Base-by-base conservation (phyloP, 2,888 invertebrate genomes). In the Chrysolina oricalcia region DNA sequence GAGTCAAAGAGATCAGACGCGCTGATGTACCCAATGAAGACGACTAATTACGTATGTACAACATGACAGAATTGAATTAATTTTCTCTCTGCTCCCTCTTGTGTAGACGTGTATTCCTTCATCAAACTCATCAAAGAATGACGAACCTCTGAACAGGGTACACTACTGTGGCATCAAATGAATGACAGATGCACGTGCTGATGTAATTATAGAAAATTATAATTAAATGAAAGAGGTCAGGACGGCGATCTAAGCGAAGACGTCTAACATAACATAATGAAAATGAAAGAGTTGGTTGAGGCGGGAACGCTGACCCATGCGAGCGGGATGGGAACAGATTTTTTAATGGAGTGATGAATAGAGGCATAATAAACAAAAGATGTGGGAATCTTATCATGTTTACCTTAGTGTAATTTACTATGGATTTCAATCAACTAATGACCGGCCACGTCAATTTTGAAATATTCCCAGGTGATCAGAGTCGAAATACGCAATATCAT, bases 181-280 rank as follows among this genome's bases (percentile, higher is more conserved):
- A 64, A 41, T 71, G 71, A 65, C 71, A 71, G 64, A 71, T 71
- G 71, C 63, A 64, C 64, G 27, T 8, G 27, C 71, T 71, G 64
- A 71, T 71, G 40, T 71, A 64, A 71, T 71, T 64, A 71, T 53
- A 71, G 64, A 68, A 68, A 53, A 68, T 67, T 40, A 71, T 71
- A 64, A 71, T 64, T 71, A 64, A 71, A 71, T 63, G 23, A 35
- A 65, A 71, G 50, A 65, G 71, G 71, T 71, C 65, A 71, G 46
- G 48, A 15, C 59, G 35, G 8, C 59, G 35, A 27, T 59, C 59
- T n/a, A 27, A n/a, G 17, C 27, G 35, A 59, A 27, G 59, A 35
- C 35, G 59, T 35, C 27, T 6, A 11, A 35, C 59, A 35, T 35
- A 35, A 35, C 8, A 8, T n/a, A n/a, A n/a, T n/a, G n/a, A n/a